phyloP scores from a whole-genome alignment of 2,113 vertebrate species.

The Lynx canadensis region DNA sequence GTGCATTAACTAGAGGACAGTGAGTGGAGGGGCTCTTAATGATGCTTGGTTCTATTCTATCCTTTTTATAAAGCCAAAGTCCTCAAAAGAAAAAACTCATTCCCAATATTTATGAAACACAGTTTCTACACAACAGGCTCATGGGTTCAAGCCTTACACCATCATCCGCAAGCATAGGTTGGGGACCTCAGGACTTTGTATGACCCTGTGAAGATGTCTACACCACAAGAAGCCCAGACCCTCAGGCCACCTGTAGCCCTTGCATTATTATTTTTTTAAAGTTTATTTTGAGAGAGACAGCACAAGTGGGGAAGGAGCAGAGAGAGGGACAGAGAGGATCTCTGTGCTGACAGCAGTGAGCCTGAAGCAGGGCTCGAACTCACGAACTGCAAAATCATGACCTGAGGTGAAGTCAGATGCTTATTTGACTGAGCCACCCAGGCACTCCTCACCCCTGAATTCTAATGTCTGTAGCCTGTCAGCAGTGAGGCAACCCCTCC shows the following conservation, averaged over 20 bases:
- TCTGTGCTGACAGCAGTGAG: too few species aligned
- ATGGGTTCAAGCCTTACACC: background rate
- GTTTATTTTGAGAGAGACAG: too few species aligned
- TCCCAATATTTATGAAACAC: background rate
- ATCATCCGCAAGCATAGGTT: background rate
- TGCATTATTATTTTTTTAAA: background rate
- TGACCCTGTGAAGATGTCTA: background rate
- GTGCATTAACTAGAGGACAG: conserved; percentile 24
- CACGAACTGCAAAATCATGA: too few species aligned
- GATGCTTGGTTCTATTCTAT: background rate
- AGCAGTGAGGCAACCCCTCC: background rate
- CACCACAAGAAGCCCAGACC: background rate
- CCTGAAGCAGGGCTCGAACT: too few species aligned
- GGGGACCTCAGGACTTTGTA: background rate
- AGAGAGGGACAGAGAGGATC: too few species aligned
- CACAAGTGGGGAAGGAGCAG: too few species aligned
- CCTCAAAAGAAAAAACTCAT: background rate
- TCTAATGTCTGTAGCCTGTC: background rate
- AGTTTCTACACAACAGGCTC: background rate
- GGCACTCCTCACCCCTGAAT: background rate
- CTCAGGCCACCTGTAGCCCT: background rate
- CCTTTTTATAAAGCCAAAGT: background rate
- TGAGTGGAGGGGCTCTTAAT: background rate
- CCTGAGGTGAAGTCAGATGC: too few species aligned
- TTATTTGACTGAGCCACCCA: too few species aligned